Evolutionary conservation across 2,888 invertebrate genomes (phyloP), one percentile per base, ranked within the genome.

Genomic region (Acleris literana): DNA sequence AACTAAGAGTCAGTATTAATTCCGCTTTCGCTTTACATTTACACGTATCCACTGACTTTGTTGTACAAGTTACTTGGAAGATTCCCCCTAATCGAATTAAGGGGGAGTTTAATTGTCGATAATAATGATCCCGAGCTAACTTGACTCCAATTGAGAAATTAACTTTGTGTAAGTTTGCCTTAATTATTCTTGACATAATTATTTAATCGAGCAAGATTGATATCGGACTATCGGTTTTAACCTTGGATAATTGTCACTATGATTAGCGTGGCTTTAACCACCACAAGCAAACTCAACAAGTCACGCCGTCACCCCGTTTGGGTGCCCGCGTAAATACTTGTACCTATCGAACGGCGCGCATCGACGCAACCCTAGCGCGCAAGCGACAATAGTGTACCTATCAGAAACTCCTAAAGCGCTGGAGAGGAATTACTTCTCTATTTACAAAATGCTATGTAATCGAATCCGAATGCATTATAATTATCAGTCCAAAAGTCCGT

Each of bases 41-140:
- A 22, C 17, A 25, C 13, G 33, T 22, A 17, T 33, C 11, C 20
- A 43, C 49, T 46, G 53, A 53, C 46, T 59, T 66, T 71, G 72
- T 72, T 63, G 74, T 69, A 76, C 69, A 80, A 81, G 76, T 82
- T 69, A 69, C 74, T 68, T 68, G 55, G 64, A 86, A 87, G 87
- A 88, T 88, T 88, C 78, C 70, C 69, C 77, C 77, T 85, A 90
- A 90, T 90, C 81, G 80, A 87, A 86, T 89, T 79, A 82, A 73
- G 71, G 71, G 73, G 68, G 65, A 82, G 84, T 83, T 85, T 85
- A 86, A 89, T 88, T 88, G 86, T 83, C 86, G 84, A 88, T 88
- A 85, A 78, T 83, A 85, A 86, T 81, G 82, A 80, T 79, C 75
- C 62, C 81, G 79, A 85, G 82, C 83, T 86, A 89, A 89, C 80